Percentiles rank a stretch among this genome's conserved stretches.
These are phyloP conservation scores for Drosophila ezoana DNA, from an alignment of 2,888 invertebrate species.

Conservation along the genomic window DNA sequence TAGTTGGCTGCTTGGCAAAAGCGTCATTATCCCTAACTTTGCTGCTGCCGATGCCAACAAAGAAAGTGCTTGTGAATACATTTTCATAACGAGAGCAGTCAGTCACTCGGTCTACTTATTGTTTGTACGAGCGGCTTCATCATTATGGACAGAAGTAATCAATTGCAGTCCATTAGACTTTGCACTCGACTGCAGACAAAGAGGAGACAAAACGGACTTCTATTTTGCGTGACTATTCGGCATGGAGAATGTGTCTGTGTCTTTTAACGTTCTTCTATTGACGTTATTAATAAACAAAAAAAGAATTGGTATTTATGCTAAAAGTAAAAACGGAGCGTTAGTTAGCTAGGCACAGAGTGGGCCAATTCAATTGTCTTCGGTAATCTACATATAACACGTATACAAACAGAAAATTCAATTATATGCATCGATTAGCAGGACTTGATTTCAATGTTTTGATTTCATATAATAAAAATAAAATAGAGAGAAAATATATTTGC, in stretches of 20 bases:
- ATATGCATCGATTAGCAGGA: not conserved
- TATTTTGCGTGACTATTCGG: conserved; percentile 15
- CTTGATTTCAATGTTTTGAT: not conserved
- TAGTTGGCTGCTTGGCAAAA: not conserved
- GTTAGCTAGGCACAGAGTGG: no score
- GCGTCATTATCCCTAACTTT: conserved; percentile 23
- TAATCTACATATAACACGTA: no score
- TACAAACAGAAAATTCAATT: not conserved
- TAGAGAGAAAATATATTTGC: no score
- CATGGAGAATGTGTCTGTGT: conserved; percentile 25
- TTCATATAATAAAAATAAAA: no score
- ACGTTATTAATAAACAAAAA: not conserved
- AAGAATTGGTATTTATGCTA: not conserved
- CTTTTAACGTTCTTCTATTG: conserved; percentile 1
- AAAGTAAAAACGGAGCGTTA: not conserved
- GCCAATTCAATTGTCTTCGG: no score
- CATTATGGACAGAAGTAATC: conserved; percentile 77
- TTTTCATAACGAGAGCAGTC: conserved; percentile 61
- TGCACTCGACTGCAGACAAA: conserved; percentile 62
- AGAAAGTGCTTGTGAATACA: conserved; percentile 44
- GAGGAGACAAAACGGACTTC: conserved; percentile 24
- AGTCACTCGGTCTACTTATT: conserved; percentile 50
- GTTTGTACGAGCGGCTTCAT: conserved; percentile 53
- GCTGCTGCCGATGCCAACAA: conserved; percentile 21
- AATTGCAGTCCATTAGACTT: conserved; percentile 83